These are phyloP conservation scores for Ibidorhyncha struthersii DNA, from an alignment of 2,113 vertebrate species.

Conservation along the genomic window DNA sequence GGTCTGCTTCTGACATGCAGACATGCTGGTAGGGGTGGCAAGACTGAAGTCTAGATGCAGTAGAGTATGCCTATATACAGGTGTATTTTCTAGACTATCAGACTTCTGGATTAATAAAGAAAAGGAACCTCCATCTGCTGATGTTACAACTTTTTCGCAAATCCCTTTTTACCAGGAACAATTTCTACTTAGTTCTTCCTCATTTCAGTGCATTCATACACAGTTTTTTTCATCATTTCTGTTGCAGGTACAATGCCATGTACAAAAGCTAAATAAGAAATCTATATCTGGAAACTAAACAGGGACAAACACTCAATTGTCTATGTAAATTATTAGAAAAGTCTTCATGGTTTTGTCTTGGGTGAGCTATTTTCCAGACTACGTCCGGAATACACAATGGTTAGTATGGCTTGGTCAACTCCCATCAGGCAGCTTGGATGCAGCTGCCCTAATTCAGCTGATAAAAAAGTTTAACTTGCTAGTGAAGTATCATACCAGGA, in stretches of 20 bases:
- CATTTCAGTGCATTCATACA: neutral
- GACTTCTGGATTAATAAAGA: neutral
- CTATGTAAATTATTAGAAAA: neutral
- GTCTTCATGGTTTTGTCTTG: neutral
- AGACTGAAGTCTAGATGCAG: neutral
- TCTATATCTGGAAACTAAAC: neutral
- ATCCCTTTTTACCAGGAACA: neutral
- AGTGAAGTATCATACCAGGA: neutral
- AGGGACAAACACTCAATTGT: neutral
- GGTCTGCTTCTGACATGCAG: neutral
- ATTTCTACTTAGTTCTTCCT: neutral
- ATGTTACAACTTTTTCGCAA: neutral
- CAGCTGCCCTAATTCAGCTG: neutral
- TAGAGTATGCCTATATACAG: neutral
- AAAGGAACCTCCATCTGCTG: neutral
- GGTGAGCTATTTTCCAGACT: neutral
- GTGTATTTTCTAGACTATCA: neutral
- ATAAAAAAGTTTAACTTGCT: neutral
- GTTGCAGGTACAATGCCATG: neutral
- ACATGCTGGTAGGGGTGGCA: neutral
- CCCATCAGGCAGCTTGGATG: neutral
- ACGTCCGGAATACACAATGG: neutral
- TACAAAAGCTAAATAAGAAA: neutral
- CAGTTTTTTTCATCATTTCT: neutral
- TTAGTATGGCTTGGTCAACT: neutral